Evolutionary conservation across 2,888 invertebrate genomes (phyloP).

Genomic region (Catocala fraxini): DNA sequence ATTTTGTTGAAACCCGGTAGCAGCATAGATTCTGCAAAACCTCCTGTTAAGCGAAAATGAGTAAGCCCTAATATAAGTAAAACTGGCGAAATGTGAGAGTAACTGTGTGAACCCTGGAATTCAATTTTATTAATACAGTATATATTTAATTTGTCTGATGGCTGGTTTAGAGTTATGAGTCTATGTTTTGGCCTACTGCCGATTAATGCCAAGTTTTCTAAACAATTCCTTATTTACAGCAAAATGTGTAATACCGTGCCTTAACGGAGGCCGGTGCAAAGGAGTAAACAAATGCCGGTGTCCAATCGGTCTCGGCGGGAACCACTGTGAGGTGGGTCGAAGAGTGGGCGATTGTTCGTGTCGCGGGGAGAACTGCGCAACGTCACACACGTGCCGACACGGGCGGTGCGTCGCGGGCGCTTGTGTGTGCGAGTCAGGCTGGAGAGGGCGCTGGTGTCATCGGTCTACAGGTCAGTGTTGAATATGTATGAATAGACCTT

Average conservation of each 20-base stretch:
- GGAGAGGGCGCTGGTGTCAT: constrained; percentile 94
- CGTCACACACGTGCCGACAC: constrained; percentile 92
- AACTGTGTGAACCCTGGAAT: no score
- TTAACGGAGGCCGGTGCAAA: constrained; percentile 96
- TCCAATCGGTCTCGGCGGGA: constrained; percentile 93
- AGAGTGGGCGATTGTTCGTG: constrained; percentile 92
- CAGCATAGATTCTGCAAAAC: no score
- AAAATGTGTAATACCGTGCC: constrained; percentile 96
- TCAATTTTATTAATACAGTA: no score
- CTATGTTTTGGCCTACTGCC: no score
- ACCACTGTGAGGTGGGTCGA: constrained; percentile 96
- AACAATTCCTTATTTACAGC: constrained; percentile 80
- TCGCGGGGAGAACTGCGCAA: constrained; percentile 89
- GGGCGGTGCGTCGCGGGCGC: constrained; percentile 91
- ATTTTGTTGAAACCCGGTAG: no score
- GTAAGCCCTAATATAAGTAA: no score
- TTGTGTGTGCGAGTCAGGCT: constrained; percentile 94
- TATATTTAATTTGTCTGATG: no score
- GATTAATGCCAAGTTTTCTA: neutral
- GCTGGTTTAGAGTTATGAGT: no score
- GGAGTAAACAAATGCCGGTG: constrained; percentile 97
- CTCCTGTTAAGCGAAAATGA: no score
- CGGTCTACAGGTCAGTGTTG: constrained; percentile 86
- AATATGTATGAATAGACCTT: no score
- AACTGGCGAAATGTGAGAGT: no score